Base-by-base conservation (phyloP, 2,113 vertebrate species). In the Xiphophorus couchianus region DNA sequence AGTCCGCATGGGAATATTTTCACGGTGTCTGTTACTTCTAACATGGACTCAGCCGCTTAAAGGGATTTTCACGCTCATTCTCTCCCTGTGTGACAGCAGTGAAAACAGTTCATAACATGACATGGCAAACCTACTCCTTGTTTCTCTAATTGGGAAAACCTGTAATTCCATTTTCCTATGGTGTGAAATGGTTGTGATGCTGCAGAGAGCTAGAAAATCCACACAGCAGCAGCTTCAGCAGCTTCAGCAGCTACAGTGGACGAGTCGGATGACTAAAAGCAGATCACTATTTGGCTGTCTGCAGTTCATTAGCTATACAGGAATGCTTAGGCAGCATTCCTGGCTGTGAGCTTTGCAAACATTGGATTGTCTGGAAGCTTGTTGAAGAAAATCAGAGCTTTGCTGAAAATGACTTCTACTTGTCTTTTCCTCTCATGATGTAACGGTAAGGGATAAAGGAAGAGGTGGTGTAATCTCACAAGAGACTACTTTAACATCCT, bases 241-340 rank as follows among this genome's bases (percentile, higher is more conserved):
- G 76, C 77, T 84, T 67, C 70, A 37, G 73, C 70, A 76, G 76
- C 77, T 85, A 65, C 70, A 37, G 65, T 6, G 13, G 35, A 64
- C 77, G 72, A 65, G 69, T 76, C 83, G 48, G 83, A 76, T 62
- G 88, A 89, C 90, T 88, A 86, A 86, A 78, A 63, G 84, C 81
- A 83, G 88, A 90, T 91, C 76, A 80, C 75, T 76, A 74, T 89
- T 90, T 84, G 90, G 91, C 89, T 89, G 89, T 89, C 85, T 92
- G 65, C 67, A 84, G 84, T 88, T 91, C 84, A 83, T 82, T 51
- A 60, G 70, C 81, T 17, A 6, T 82, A 88, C 85, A 80, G 76
- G 80, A 83, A 58, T 87, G 88, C 88, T 87, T 86, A 69, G 62
- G 66, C 78, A 76, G 84, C 71, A 66, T 11, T 37, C 35, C 62